A percentile compares a stretch with the other conserved stretches of the same genome.
These are phyloP conservation scores for Caenorhabditis parvicauda DNA, from an alignment of 2,888 invertebrate genomes.

Conservation along the genomic window DNA sequence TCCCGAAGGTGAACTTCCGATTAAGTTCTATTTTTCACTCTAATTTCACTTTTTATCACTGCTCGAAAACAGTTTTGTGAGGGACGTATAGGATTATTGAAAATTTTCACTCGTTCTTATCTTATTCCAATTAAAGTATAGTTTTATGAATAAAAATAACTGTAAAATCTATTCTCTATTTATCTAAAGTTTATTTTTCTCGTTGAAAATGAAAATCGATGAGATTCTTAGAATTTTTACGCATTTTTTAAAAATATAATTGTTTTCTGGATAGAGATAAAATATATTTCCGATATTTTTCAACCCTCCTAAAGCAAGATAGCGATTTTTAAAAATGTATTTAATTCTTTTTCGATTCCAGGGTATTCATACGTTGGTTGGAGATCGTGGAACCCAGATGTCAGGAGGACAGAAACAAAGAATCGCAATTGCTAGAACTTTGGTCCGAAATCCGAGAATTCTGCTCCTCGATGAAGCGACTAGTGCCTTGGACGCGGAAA, in stretches of 20 bases:
- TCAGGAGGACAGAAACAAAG: constrained; percentile 65
- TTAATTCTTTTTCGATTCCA: constrained; percentile 24
- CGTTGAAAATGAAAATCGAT: too few relatives aligned
- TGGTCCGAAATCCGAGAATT: constrained; percentile 16
- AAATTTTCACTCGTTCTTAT: too few relatives aligned
- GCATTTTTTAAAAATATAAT: too few relatives aligned
- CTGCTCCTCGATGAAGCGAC: constrained; percentile 29
- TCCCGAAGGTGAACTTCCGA: constrained; percentile 48
- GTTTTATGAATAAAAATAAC: too few relatives aligned
- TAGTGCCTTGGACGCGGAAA: constrained; percentile 22
- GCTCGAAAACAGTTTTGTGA: not conserved
- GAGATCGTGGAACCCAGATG: constrained; percentile 63
- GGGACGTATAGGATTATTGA: not conserved
- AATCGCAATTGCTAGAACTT: constrained; percentile 64
- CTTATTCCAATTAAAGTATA: too few relatives aligned
- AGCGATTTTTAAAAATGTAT: too few relatives aligned
- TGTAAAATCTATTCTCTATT: too few relatives aligned
- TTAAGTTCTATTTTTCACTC: not conserved
- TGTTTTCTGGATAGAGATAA: too few relatives aligned
- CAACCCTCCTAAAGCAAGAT: too few relatives aligned
- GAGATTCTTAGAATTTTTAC: too few relatives aligned
- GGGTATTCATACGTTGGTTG: constrained; percentile 63
- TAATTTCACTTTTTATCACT: not conserved
- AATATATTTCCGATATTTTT: too few relatives aligned
- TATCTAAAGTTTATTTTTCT: too few relatives aligned